phyloP scores from a whole-genome alignment of 2,797 vertebrate genomes.

The Polyboroides typus region DNA sequence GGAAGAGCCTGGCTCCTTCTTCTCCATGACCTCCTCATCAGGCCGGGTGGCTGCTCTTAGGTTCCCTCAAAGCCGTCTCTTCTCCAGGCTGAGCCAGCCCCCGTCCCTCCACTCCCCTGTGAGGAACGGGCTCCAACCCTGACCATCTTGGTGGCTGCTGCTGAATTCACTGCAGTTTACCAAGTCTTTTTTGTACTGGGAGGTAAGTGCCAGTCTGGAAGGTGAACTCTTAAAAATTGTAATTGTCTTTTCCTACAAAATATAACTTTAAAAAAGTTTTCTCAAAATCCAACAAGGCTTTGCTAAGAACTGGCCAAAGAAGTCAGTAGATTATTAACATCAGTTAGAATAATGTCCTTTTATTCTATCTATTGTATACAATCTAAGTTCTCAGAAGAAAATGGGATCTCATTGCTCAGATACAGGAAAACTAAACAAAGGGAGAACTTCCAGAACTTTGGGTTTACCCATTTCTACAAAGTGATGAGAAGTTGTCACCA shows the following conservation, averaged over 20 bases:
- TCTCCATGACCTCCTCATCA: neutral
- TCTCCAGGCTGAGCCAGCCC: neutral
- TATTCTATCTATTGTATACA: neutral
- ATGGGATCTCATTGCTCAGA: neutral
- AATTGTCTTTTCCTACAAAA: neutral
- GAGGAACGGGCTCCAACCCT: neutral
- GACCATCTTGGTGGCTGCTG: neutral
- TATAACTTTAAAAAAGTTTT: neutral
- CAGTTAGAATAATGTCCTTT: neutral
- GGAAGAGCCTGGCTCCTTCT: neutral
- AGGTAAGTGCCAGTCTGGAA: neutral
- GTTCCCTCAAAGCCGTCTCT: neutral
- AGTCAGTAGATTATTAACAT: neutral
- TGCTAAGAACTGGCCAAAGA: neutral
- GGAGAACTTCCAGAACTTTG: neutral
- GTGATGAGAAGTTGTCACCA: neutral
- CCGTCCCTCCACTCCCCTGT: accelerated
- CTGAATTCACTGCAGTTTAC: neutral
- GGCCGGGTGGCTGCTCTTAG: neutral
- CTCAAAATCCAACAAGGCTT: neutral
- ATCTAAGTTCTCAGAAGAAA: neutral
- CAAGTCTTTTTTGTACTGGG: neutral
- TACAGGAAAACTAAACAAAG: neutral
- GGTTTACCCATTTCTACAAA: neutral
- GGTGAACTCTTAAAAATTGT: neutral